Percentiles rank a stretch among this genome's conserved stretches.
These are phyloP conservation scores for Tragulus kanchil DNA, from an alignment of 2,113 vertebrate genomes.

Conservation along the genomic window DNA sequence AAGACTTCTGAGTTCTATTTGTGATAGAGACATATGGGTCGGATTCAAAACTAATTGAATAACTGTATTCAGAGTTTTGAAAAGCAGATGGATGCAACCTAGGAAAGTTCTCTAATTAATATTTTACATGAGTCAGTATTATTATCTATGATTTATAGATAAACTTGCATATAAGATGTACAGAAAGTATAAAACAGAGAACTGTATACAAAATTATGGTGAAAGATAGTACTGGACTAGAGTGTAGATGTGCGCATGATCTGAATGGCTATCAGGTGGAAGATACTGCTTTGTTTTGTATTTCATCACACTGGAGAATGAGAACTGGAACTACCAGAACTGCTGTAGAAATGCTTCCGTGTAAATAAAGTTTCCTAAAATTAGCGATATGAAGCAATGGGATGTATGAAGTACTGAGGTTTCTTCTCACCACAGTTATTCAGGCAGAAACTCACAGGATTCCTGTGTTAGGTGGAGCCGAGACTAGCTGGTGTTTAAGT, in stretches of 20 bases:
- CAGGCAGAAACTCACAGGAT: background rate
- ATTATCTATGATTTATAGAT: slow-evolving; percentile 10
- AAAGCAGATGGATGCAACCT: slow-evolving; percentile 4
- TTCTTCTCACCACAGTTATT: slow-evolving; percentile 47
- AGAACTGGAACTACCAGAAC: slow-evolving; percentile 25
- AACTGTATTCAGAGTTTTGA: slow-evolving; percentile 26
- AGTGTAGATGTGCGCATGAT: background rate
- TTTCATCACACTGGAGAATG: background rate
- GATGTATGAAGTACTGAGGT: background rate
- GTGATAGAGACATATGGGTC: background rate
- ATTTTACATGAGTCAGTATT: slow-evolving; percentile 45
- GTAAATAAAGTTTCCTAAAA: background rate
- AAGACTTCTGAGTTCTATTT: slow-evolving; percentile 40
- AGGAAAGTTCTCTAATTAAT: slow-evolving; percentile 15
- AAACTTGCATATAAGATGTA: slow-evolving; percentile 15
- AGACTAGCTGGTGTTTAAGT: background rate
- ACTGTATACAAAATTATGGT: background rate
- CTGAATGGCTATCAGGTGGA: background rate
- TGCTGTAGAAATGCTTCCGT: background rate
- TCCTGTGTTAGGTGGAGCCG: background rate
- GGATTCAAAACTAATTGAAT: background rate
- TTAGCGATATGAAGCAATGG: background rate
- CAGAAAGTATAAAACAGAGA: slow-evolving; percentile 48
- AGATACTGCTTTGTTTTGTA: too few species aligned
- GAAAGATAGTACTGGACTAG: background rate